Evolutionary conservation across 2,888 invertebrate genomes (phyloP), one percentile per base, ranked within the genome.

Genomic region (Tipula confusa): DNA sequence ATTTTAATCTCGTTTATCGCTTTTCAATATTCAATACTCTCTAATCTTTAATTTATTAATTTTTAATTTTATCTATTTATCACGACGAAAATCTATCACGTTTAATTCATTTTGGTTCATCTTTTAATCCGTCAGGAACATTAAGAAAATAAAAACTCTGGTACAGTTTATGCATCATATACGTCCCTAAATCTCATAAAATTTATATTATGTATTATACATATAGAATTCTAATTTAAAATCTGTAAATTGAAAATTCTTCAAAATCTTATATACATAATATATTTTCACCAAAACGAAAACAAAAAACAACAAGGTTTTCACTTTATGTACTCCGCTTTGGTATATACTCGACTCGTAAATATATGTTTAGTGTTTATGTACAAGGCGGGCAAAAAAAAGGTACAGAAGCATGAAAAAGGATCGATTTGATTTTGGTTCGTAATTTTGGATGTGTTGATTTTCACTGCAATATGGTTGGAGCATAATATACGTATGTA

Each of bases 1-100:
- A n/a, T n/a, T n/a, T n/a, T n/a, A n/a, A n/a, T n/a, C n/a, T n/a
- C n/a, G n/a, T n/a, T n/a, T n/a, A n/a, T n/a, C n/a, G n/a, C n/a
- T n/a, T n/a, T n/a, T n/a, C n/a, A n/a, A n/a, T n/a, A n/a, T n/a
- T n/a, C n/a, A n/a, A n/a, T n/a, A n/a, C n/a, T n/a, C n/a, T n/a
- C 3, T 2, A 43, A 43, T 43, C 24, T 64, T 24, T 24, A 64
- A 64, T 64, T 64, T 64, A 64, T 64, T 64, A 64, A 18, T 18
- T 48, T 48, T 18, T 48, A 48, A 64, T 64, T 64, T 64, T 64
- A 64, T 64, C 64, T 64, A 24, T 64, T 64, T 64, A 64, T 64
- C 64, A 64, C 64, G n/a, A n/a, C n/a, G 24, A 64, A 64, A 64
- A 64, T 64, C 64, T 64, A 24, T 24, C 64, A 64, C 64, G 64